phyloP scores from a whole-genome alignment of 2,888 invertebrate genomes.

The Volucella bombylans region DNA sequence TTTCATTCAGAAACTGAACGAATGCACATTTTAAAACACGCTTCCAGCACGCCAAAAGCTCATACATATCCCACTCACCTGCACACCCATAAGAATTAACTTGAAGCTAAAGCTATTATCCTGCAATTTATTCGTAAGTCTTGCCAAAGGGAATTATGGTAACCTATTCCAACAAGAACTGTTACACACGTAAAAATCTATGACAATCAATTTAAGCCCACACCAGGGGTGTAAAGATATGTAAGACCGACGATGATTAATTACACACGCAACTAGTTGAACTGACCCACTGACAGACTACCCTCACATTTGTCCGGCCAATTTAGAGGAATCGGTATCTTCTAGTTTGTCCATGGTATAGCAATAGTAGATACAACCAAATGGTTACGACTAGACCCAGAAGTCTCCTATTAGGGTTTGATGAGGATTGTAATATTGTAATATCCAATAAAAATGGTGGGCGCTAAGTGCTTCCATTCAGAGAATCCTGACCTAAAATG shows the following conservation, averaged over 20 bases:
- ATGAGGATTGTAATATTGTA: too few relatives aligned
- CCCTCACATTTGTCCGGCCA: background rate
- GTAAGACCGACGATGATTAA: background rate
- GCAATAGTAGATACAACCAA: background rate
- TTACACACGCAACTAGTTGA: constrained; percentile 14
- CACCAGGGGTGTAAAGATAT: background rate
- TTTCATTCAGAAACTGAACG: background rate
- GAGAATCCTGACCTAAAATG: constrained; percentile 1
- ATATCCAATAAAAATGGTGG: background rate
- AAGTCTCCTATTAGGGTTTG: too few relatives aligned
- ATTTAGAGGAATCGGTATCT: background rate
- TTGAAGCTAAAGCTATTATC: constrained; percentile 13
- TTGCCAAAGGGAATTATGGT: background rate
- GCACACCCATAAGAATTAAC: background rate
- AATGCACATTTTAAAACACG: constrained; percentile 1
- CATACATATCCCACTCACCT: constrained; percentile 1
- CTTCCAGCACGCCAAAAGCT: background rate
- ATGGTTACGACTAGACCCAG: too few relatives aligned
- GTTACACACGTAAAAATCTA: background rate
- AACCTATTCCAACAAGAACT: background rate
- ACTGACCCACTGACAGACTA: constrained; percentile 3
- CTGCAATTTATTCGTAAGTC: background rate
- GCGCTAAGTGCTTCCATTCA: constrained; percentile 29
- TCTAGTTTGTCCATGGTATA: background rate
- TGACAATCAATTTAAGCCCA: background rate